A percentile compares a stretch with the other conserved stretches of the same genome.
Evolutionary conservation across 2,888 invertebrate species (phyloP).

Genomic region (Ceriagrion tenellum): DNA sequence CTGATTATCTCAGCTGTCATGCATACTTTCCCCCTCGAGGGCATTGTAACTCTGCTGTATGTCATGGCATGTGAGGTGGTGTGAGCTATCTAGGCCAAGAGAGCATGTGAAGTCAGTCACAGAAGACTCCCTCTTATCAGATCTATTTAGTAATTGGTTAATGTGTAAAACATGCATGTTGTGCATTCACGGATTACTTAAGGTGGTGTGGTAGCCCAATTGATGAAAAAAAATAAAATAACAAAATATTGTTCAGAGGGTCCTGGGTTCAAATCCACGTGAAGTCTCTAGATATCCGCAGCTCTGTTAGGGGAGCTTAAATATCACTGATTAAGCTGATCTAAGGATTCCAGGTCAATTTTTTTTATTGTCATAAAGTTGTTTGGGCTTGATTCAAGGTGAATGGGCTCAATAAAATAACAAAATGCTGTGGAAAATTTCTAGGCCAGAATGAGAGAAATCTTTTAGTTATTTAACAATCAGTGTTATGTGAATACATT

Average conservation of each 20-base stretch:
- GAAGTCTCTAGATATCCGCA: too few species aligned
- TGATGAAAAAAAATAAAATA: neutral
- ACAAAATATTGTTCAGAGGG: neutral
- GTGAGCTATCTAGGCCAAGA: neutral
- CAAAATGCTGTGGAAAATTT: too few species aligned
- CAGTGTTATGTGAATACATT: too few species aligned
- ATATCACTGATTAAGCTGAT: too few species aligned
- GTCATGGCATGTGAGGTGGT: neutral
- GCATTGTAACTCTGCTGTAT: neutral
- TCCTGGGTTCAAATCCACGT: too few species aligned
- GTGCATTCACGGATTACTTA: neutral
- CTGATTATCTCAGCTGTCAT: neutral
- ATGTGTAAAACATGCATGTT: neutral
- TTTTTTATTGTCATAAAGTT: too few species aligned
- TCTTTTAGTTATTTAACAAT: too few species aligned
- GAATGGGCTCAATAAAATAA: too few species aligned
- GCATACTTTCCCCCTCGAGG: neutral
- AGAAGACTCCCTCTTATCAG: neutral
- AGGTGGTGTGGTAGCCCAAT: neutral
- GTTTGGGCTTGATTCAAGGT: too few species aligned
- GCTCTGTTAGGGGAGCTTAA: too few species aligned
- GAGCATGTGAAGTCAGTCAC: neutral
- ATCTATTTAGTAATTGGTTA: neutral
- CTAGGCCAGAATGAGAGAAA: too few species aligned
- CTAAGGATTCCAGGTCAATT: too few species aligned